Conservation (phyloP, 1,140 invertebrate genomes). For the Penaeus vannamei region DNA sequence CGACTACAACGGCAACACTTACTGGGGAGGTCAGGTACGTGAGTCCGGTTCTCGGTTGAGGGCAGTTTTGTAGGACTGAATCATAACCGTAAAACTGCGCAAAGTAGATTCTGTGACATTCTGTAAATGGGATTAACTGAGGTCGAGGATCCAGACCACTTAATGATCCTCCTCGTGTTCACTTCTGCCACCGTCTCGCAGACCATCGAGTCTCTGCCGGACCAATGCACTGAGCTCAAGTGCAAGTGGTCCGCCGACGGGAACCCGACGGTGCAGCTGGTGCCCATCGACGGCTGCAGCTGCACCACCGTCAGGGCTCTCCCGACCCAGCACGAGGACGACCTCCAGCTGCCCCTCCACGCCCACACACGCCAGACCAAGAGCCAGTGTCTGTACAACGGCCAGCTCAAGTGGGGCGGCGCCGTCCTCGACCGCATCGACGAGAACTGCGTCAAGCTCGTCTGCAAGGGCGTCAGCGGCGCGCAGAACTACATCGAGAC, state of each 20-base stretch:
- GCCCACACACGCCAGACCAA: background rate
- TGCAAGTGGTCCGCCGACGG: slow-evolving; percentile 3
- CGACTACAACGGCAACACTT: background rate
- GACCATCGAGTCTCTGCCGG: slow-evolving; percentile 1
- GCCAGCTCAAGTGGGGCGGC: background rate
- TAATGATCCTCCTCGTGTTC: background rate
- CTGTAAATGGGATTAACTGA: too few species aligned
- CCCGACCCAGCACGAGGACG: background rate
- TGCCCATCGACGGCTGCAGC: background rate
- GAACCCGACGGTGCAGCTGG: background rate
- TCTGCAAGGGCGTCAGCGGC: background rate
- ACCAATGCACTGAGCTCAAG: background rate
- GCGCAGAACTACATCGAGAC: background rate
- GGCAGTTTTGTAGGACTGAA: background rate
- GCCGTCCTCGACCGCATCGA: background rate
- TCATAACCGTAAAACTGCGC: background rate
- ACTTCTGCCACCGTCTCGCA: background rate
- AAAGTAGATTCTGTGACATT: background rate
- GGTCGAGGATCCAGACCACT: too few species aligned
- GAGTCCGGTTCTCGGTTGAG: too few species aligned
- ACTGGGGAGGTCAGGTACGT: slow-evolving; percentile 3
- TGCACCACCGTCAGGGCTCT: background rate
- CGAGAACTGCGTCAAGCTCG: slow-evolving; percentile 2
- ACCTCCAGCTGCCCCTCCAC: background rate
- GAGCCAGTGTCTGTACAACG: slow-evolving; percentile 12